Evolutionary conservation across 2,888 invertebrate genomes (phyloP).

Genomic region (Argyra leucocephala): DNA sequence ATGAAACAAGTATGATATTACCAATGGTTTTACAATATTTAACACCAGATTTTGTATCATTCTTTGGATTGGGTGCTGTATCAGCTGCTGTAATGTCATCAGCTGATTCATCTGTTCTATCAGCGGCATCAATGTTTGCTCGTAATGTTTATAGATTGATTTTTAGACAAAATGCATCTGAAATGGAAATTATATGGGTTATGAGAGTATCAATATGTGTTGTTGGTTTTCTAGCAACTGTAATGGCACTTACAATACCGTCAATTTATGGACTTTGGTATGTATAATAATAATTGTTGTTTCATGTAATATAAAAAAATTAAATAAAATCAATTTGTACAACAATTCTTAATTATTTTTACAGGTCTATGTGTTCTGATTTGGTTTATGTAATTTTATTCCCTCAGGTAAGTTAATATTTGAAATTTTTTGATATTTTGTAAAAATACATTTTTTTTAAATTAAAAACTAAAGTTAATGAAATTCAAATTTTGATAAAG

Average conservation of each 20-base stretch:
- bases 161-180: conserved; percentile 91
- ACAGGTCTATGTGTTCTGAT: conserved; percentile 94
- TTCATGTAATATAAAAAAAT: background rate
- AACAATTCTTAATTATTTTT: background rate
- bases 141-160: conserved; percentile 96
- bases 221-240: conserved; percentile 82
- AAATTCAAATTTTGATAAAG: no score
- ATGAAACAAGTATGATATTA: conserved; percentile 86
- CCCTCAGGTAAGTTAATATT: conserved; percentile 67
- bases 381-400: conserved; percentile 97
- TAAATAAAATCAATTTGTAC: no score
- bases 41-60: conserved; percentile 91
- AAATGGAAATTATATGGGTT: conserved; percentile 94
- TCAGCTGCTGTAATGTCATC: conserved; percentile 99
- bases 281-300: conserved; percentile 32
- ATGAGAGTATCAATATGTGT: conserved; percentile 87
- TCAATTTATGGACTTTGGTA: conserved; percentile 96
- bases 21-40: conserved; percentile 95
- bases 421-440: no score
- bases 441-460: no score
- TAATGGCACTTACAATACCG: conserved; percentile 94
- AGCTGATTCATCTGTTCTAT: conserved; percentile 95
- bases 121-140: conserved; percentile 98
- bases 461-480: no score
- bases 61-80: conserved; percentile 95